Conservation (phyloP, 2,888 invertebrate species). For the Dynastes grantii region DNA sequence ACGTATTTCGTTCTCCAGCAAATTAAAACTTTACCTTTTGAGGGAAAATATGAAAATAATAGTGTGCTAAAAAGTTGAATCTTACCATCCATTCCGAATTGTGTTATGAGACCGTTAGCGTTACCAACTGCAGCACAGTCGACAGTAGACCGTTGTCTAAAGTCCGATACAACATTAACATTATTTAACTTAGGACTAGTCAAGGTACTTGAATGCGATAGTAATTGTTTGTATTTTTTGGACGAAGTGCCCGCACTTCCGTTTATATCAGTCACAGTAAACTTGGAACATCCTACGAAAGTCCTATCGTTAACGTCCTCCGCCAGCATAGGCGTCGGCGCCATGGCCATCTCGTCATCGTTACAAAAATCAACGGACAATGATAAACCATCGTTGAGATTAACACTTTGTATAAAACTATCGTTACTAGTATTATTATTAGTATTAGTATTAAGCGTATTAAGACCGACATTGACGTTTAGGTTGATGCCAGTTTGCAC, state of each 20-base stretch:
- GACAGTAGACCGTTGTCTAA: constrained; percentile 54
- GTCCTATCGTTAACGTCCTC: constrained; percentile 59
- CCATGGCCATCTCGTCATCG: constrained; percentile 45
- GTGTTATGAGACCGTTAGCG: constrained; percentile 67
- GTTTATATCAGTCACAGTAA: constrained; percentile 64
- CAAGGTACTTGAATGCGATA: constrained; percentile 65
- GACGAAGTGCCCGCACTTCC: constrained; percentile 57
- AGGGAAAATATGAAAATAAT: neutral
- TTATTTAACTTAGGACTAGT: constrained; percentile 69
- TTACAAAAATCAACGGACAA: constrained; percentile 50
- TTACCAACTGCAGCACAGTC: constrained; percentile 55
- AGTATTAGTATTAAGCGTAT: constrained; percentile 64
- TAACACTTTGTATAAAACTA: constrained; percentile 61
- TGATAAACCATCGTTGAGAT: constrained; percentile 58
- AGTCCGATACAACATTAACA: constrained; percentile 62
- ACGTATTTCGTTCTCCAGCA: too few species aligned
- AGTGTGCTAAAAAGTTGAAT: neutral
- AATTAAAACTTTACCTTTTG: neutral
- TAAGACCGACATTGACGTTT: constrained; percentile 63
- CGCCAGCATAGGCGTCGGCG: constrained; percentile 6
- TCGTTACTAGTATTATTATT: constrained; percentile 60
- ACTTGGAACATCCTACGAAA: constrained; percentile 67
- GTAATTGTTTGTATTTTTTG: constrained; percentile 58
- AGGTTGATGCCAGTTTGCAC: constrained; percentile 64
- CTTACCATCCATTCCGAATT: constrained; percentile 66